A percentile compares a stretch with the other conserved stretches of the same genome.
phyloP scores from a whole-genome alignment of 2,113 vertebrate genomes.

The Atlantisia rogersi region DNA sequence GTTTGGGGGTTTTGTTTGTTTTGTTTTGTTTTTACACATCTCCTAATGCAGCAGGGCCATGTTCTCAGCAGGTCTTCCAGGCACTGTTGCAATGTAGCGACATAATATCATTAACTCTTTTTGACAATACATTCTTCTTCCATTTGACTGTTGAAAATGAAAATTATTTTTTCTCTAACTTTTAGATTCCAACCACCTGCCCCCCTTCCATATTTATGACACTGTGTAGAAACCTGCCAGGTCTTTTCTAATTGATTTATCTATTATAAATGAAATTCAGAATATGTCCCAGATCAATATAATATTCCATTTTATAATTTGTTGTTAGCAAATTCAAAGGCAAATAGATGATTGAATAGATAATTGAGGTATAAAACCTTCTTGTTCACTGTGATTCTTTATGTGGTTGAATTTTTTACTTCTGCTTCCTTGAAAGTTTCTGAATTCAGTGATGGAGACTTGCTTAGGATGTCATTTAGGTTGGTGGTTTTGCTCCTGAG shows the following conservation, averaged over 20 bases:
- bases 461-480: background rate
- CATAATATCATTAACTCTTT: background rate
- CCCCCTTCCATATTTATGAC: background rate
- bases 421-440: background rate
- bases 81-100: background rate
- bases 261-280: background rate
- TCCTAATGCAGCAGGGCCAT: background rate
- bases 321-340: background rate
- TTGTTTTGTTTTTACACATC: background rate
- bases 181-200: background rate
- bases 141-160: background rate
- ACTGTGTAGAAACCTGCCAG: background rate
- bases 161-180: too few relatives aligned
- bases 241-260: background rate
- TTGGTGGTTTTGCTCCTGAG: background rate
- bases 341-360: background rate
- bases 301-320: background rate
- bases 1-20: background rate
- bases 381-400: background rate
- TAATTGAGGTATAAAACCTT: background rate
- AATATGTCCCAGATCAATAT: background rate
- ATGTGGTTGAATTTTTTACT: background rate
- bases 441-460: background rate
- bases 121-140: background rate
- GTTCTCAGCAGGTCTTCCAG: background rate